Base-by-base conservation (phyloP, 2,113 vertebrate species). In the Marmota flaviventris region DNA sequence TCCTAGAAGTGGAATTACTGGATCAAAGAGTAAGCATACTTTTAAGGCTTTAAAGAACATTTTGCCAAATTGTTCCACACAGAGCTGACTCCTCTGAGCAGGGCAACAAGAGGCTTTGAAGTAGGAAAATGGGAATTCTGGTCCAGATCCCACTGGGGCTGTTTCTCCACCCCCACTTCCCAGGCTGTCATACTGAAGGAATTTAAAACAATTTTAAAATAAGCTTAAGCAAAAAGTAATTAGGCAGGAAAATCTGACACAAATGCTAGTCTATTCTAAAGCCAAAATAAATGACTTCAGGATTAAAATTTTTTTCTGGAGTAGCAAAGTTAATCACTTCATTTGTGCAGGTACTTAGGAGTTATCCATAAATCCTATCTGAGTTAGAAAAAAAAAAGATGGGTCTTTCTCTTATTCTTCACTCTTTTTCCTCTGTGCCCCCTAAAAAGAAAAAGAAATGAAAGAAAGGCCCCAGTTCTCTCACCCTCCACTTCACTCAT, bases 221-320 rank as follows among this genome's bases (percentile, higher is more conserved):
- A 97, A 94, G 96, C 97, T 98, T 97, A 96, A 96, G 96, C 89
- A 97, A 77, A 96, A 97, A 96, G 96, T 88, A 91, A 97, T 97
- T 94, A 98, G 89, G 96, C 93, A 95, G 78, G 82, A 95, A 97
- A 97, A 96, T 95, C 96, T 14, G 16, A 97, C 87, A 97, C 85
- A 95, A 95, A 96, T 42, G 67, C 93, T 81, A 88, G 91, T 82
- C 79, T 95, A 93, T 77, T 72, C 88, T 97, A 97, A 98, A 98
- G 97, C 96, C 96, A 91, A 96, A 97, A 92, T 97, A 97, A 98
- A 97, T 98, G 91, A 97, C 98, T 97, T 92, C 76, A 85, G 90
- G 96, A 97, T 98, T 97, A 96, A 97, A 22, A 78, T 83, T 93
- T 85, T 94, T 96, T 97, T 75, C 85, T 79, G 75, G 89, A 93